Conservation (phyloP, 2,888 invertebrate species). For the Argyresthia goedartella region DNA sequence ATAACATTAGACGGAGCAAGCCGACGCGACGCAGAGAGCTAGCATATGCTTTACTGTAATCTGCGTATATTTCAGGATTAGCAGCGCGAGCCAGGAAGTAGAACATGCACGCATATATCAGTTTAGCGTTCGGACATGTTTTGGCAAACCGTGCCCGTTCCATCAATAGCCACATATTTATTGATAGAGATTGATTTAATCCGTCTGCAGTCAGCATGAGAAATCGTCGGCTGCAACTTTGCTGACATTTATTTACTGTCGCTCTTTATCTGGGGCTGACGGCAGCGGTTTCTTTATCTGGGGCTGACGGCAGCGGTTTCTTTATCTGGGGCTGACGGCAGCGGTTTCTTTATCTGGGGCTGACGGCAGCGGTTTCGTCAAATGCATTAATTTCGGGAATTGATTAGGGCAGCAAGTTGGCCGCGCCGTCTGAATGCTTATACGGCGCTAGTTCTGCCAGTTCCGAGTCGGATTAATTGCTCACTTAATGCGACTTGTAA, state of each 20-base stretch:
- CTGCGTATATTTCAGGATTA: background rate
- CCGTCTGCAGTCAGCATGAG: background rate
- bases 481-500: slow-evolving; percentile 48
- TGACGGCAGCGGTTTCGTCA: slow-evolving; percentile 10
- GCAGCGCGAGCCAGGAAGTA: background rate
- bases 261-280: slow-evolving; percentile 7
- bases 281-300: slow-evolving; percentile 9
- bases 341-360: slow-evolving; percentile 8
- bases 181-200: slow-evolving; percentile 2
- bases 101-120: background rate
- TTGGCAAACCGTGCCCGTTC: background rate
- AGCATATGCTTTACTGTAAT: background rate
- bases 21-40: background rate
- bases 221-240: slow-evolving; percentile 4
- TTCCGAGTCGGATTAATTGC: slow-evolving; percentile 45
- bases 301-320: slow-evolving; percentile 7
- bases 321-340: slow-evolving; percentile 2
- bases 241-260: slow-evolving; percentile 9
- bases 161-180: background rate
- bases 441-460: slow-evolving; percentile 35
- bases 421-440: slow-evolving; percentile 32
- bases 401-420: slow-evolving; percentile 35
- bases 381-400: slow-evolving; percentile 30
- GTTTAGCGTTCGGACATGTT: background rate
- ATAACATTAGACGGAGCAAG: background rate